Base-by-base conservation (phyloP, 2,113 vertebrate genomes). In the Ammospiza caudacuta region DNA sequence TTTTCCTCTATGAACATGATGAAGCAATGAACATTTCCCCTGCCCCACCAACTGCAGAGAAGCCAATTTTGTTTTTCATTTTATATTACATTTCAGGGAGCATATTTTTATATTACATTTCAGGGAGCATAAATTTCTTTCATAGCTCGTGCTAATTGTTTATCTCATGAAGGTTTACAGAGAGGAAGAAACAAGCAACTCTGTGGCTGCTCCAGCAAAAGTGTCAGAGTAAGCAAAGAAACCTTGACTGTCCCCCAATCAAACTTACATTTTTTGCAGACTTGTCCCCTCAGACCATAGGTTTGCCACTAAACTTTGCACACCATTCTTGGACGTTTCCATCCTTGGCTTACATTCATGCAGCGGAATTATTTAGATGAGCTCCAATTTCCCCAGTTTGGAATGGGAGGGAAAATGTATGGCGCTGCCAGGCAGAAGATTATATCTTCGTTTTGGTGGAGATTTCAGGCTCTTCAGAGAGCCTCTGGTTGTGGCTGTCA, bases 401-500 rank as follows among this genome's bases (percentile, higher is more conserved):
- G 58, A 83, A 57, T 52, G 80, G 82, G 82, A 89, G 44, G 70
- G 61, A 43, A 62, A 90, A 93, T 51, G 61, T 61, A 73, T 91
- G 93, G 92, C 37, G 73, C 86, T 89, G 88, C 88, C 90, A 91
- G 55, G 89, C 82, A 92, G 94, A 95, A 97, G 93, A 96, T 94
- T 63, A 5, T 83, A 25, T 90, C 92, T 96, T 97, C 54, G 57
- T 97, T 96, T 94, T 95, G 97, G 95, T 96, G 85, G 96, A 94
- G 93, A 86, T 67, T 93, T 52, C 59, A 85, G 76, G 89, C 94
- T 98, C 97, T 97, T 96, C 49, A 83, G 97, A 98, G 97, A 97
- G 95, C 93, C 94, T 89, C 82, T 58, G 86, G 97, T 98, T 90
- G 90, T 87, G 95, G 95, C 97, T 98, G 98, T 98, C 98, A 98